Conservation (phyloP, 2,113 vertebrate species). For the Eublepharis macularius region DNA sequence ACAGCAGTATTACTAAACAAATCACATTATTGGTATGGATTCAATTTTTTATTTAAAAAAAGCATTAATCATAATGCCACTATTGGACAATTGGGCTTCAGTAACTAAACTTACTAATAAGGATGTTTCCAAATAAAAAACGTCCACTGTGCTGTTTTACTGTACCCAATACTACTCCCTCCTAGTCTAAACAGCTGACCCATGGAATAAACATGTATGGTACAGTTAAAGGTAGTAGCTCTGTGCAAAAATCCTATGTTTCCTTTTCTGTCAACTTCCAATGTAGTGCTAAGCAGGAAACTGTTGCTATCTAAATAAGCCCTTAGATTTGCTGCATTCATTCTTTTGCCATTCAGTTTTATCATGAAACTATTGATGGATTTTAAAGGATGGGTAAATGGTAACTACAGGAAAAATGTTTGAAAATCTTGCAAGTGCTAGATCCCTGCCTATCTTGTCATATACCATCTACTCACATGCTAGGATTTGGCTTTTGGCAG, state of each 20-base stretch:
- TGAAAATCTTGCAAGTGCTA: not conserved
- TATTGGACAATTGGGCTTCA: not conserved
- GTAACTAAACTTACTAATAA: not conserved
- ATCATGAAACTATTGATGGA: not conserved
- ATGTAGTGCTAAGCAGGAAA: not conserved
- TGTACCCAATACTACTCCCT: not conserved
- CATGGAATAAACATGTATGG: not conserved
- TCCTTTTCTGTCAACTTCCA: not conserved
- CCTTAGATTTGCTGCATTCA: not conserved
- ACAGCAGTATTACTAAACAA: not conserved
- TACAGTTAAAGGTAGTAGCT: not conserved
- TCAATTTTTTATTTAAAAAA: too few relatives aligned
- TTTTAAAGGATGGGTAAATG: not conserved
- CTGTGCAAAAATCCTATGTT: not conserved
- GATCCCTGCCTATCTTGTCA: not conserved
- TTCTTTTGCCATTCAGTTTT: not conserved
- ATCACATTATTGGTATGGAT: too few relatives aligned
- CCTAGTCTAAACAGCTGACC: not conserved
- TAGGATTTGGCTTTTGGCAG: not conserved
- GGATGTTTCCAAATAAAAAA: not conserved
- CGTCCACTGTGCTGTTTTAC: not conserved
- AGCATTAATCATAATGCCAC: too few relatives aligned
- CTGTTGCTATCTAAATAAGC: not conserved
- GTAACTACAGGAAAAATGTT: not conserved
- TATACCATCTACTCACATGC: not conserved